Evolutionary conservation across 2,113 vertebrate species (phyloP).

Genomic region (Aptenodytes patagonicus): DNA sequence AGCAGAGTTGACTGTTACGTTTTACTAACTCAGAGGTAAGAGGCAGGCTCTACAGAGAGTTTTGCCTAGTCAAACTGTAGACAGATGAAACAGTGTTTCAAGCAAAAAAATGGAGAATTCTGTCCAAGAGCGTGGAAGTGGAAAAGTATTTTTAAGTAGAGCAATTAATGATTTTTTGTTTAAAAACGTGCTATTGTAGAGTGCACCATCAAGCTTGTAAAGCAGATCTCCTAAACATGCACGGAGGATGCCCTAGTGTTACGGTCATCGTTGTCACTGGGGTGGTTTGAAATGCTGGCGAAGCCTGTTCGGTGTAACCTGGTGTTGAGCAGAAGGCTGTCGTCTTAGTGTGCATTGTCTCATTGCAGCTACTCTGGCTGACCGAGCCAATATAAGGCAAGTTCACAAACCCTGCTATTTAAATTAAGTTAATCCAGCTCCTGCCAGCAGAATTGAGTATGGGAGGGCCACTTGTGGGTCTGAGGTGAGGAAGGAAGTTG

Average conservation of each 20-base stretch:
- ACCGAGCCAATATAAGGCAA: neutral
- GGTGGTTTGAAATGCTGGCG: neutral
- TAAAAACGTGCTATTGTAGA: rapidly evolving
- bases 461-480: neutral
- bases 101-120: neutral
- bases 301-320: neutral
- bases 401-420: neutral
- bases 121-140: neutral
- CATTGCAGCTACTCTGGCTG: neutral
- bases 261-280: rapidly evolving
- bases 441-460: neutral
- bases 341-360: neutral
- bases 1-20: neutral
- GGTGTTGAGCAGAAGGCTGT: neutral
- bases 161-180: neutral
- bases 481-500: conserved; percentile 27
- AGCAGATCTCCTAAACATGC: neutral
- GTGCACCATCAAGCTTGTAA: neutral
- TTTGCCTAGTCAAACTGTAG: neutral
- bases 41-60: neutral
- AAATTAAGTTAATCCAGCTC: neutral
- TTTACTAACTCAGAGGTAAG: neutral
- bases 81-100: neutral
- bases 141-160: neutral
- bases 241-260: neutral